Evolutionary conservation across 2,888 invertebrate genomes (phyloP).

Genomic region (Gibbula magus): DNA sequence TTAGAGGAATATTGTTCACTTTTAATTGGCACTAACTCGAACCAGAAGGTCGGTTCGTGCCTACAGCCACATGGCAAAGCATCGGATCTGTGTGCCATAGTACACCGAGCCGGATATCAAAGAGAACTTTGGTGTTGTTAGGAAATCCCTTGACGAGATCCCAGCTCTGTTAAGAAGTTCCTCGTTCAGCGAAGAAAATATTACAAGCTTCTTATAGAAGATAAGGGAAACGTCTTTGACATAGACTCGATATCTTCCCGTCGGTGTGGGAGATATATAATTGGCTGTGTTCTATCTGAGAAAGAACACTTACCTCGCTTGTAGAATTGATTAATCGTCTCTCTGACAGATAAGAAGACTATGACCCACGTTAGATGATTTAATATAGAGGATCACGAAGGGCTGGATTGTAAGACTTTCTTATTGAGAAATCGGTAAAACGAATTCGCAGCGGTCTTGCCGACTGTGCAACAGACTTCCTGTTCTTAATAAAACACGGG

Average conservation of each 20-base stretch:
- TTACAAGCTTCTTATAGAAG: neutral
- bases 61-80: neutral
- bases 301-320: neutral
- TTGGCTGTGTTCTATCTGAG: constrained; percentile 9
- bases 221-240: neutral
- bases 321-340: constrained; percentile 11
- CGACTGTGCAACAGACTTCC: neutral
- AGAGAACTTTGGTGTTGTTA: neutral
- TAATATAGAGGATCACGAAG: neutral
- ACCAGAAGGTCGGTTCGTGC: constrained; percentile 7
- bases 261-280: neutral
- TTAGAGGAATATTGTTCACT: constrained; percentile 11
- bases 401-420: neutral
- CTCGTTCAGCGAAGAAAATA: neutral
- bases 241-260: neutral
- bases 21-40: constrained; percentile 5
- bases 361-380: constrained; percentile 5
- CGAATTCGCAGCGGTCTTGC: neutral
- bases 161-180: neutral
- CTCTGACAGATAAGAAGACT: constrained; percentile 11
- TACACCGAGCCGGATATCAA: neutral
- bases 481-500: neutral
- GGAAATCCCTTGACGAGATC: neutral
- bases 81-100: neutral
- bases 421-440: neutral